Conservation (phyloP, 2,888 invertebrate species). For the Polydrusus tereticollis region DNA sequence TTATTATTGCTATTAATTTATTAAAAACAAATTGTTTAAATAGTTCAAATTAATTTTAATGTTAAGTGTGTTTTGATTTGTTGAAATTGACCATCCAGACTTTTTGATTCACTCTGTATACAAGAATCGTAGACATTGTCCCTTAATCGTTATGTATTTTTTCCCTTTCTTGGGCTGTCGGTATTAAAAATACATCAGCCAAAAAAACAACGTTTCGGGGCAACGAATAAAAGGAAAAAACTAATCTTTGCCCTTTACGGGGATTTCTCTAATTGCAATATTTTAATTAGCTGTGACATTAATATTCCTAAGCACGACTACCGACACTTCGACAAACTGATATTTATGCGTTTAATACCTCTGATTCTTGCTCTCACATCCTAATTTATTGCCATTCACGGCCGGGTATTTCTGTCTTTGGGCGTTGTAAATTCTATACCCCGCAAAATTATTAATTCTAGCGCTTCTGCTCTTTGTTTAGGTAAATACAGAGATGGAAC, state of each 20-base stretch:
- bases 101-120: too few relatives aligned
- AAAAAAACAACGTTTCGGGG: background rate
- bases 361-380: conserved; percentile 49
- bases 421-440: conserved; percentile 41
- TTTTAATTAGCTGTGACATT: conserved; percentile 63
- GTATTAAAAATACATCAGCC: background rate
- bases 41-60: too few relatives aligned
- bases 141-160: too few relatives aligned
- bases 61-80: too few relatives aligned
- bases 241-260: conserved; percentile 48
- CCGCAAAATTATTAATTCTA: background rate
- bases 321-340: conserved; percentile 55
- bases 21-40: too few relatives aligned
- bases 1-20: too few relatives aligned
- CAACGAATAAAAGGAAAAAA: background rate
- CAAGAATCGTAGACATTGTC: too few relatives aligned
- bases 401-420: conserved; percentile 41
- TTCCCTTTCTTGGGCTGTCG: too few relatives aligned
- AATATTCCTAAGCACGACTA: conserved; percentile 56
- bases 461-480: background rate
- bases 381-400: conserved; percentile 56
- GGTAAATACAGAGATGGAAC: background rate
- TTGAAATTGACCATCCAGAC: too few relatives aligned
- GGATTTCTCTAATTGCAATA: conserved; percentile 61
- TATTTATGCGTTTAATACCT: conserved; percentile 57